phyloP scores from a whole-genome alignment of 2,888 invertebrate genomes.

The Pogonocherus hispidulus region DNA sequence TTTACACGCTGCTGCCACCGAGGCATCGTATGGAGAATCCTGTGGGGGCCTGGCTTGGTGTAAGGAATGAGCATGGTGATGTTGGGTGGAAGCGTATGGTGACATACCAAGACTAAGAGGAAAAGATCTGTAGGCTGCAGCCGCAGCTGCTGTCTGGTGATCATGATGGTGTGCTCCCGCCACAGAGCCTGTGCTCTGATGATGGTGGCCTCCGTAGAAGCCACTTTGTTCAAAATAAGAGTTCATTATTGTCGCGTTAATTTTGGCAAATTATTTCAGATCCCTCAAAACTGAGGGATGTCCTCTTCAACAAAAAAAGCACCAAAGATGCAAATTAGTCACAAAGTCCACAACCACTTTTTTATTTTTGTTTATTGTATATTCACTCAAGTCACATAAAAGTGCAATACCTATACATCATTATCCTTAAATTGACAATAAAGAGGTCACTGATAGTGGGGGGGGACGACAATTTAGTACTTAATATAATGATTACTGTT shows the following conservation, averaged over 20 bases:
- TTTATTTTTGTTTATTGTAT: slow-evolving; percentile 33
- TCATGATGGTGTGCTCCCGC: slow-evolving; percentile 75
- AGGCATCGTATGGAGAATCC: slow-evolving; percentile 93
- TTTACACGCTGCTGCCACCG: slow-evolving; percentile 88
- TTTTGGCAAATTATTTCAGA: slow-evolving; percentile 56
- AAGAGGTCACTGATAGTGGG: slow-evolving; percentile 45
- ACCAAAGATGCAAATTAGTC: slow-evolving; percentile 42
- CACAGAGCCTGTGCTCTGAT: slow-evolving; percentile 81
- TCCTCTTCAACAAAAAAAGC: slow-evolving; percentile 43
- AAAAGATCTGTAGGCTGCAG: slow-evolving; percentile 85
- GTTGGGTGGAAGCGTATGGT: slow-evolving; percentile 81
- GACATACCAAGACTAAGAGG: slow-evolving; percentile 88
- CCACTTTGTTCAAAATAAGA: slow-evolving; percentile 97
- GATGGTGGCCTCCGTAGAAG: slow-evolving; percentile 93
- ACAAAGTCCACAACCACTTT: slow-evolving; percentile 48
- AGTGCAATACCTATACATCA: slow-evolving; percentile 42
- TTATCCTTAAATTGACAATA: slow-evolving; percentile 41
- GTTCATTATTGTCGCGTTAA: slow-evolving; percentile 80
- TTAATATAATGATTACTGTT: slow-evolving; percentile 67
- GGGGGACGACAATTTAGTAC: slow-evolving; percentile 49
- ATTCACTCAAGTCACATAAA: slow-evolving; percentile 50
- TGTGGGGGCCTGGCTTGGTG: slow-evolving; percentile 87
- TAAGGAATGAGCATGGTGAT: slow-evolving; percentile 80
- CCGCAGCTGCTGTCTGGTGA: slow-evolving; percentile 80
- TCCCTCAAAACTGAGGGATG: slow-evolving; percentile 60